Percentiles rank a stretch among this genome's conserved stretches.
Conservation (phyloP, 2,113 vertebrate genomes). For the Hepsetus odoe region DNA sequence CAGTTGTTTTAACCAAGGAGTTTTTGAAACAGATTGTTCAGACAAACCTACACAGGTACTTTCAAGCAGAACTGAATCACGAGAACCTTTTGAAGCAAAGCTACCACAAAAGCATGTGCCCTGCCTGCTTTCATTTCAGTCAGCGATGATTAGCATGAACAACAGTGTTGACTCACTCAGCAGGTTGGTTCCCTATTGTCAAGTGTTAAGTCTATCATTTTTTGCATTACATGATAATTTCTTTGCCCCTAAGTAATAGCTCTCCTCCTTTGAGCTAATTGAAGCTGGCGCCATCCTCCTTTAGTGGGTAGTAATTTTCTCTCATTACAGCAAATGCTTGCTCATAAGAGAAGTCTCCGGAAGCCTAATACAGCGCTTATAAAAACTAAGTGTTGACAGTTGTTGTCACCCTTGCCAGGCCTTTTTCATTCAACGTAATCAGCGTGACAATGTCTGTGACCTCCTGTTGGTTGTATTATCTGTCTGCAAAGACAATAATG, state of each 20-base stretch:
- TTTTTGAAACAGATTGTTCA: not conserved
- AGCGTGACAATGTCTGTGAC: conserved; percentile 32
- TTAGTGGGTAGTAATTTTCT: conserved; percentile 74
- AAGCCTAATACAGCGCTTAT: conserved; percentile 56
- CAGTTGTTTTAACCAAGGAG: not conserved
- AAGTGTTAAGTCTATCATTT: conserved; percentile 68
- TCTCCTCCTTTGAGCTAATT: conserved; percentile 75
- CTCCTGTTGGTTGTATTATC: conserved; percentile 10
- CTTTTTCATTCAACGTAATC: conserved; percentile 41
- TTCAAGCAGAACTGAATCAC: not conserved
- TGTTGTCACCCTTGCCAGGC: conserved; percentile 46
- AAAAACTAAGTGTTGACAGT: conserved; percentile 63
- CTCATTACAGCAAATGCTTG: conserved; percentile 69
- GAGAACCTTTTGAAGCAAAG: conserved; percentile 1
- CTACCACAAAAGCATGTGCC: not conserved
- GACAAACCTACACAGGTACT: not conserved
- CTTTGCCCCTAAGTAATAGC: conserved; percentile 54
- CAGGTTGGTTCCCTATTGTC: conserved; percentile 62
- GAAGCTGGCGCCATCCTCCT: conserved; percentile 72
- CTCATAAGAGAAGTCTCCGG: conserved; percentile 56
- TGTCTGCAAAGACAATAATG: conserved; percentile 10
- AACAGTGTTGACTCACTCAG: conserved; percentile 57
- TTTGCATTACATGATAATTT: conserved; percentile 67
- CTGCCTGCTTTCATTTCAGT: conserved; percentile 10
- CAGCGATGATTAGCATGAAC: conserved; percentile 24